These are phyloP conservation scores for Eurois occulta DNA, from an alignment of 2,888 invertebrate species.

Conservation along the genomic window DNA sequence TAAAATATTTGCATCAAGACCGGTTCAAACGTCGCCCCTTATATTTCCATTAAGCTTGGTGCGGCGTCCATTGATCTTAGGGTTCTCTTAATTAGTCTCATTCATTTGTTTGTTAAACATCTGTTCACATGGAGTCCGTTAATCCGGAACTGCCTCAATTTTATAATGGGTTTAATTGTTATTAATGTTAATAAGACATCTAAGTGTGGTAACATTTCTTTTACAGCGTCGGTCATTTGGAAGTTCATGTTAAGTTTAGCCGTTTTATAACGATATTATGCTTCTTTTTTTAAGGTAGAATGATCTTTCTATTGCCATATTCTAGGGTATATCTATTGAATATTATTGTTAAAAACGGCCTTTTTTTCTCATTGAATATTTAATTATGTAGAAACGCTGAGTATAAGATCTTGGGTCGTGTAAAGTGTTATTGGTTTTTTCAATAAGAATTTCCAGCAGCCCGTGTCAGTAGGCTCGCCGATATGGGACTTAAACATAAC, in stretches of 20 bases:
- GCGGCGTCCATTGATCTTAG: slow-evolving; percentile 72
- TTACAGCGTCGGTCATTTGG: neutral
- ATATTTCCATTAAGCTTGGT: slow-evolving; percentile 48
- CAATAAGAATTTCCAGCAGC: no score
- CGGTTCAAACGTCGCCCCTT: slow-evolving; percentile 43
- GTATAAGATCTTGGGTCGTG: neutral
- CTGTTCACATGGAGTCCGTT: slow-evolving; percentile 69
- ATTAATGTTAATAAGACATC: neutral
- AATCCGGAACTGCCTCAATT: slow-evolving; percentile 22
- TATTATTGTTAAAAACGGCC: neutral
- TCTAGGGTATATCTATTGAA: neutral
- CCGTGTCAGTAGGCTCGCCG: no score
- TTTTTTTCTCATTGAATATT: neutral
- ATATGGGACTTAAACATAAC: no score
- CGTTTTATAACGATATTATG: neutral
- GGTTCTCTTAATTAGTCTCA: slow-evolving; percentile 75
- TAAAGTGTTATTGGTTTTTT: neutral
- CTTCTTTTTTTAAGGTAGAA: neutral
- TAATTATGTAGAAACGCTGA: neutral
- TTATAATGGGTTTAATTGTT: slow-evolving; percentile 8
- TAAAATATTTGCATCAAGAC: slow-evolving; percentile 3
- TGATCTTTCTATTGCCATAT: neutral
- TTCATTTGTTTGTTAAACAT: slow-evolving; percentile 72
- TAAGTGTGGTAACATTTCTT: neutral
- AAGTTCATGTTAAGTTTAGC: neutral